Conservation (phyloP, 2,113 vertebrate species). For the Globicephala melas region DNA sequence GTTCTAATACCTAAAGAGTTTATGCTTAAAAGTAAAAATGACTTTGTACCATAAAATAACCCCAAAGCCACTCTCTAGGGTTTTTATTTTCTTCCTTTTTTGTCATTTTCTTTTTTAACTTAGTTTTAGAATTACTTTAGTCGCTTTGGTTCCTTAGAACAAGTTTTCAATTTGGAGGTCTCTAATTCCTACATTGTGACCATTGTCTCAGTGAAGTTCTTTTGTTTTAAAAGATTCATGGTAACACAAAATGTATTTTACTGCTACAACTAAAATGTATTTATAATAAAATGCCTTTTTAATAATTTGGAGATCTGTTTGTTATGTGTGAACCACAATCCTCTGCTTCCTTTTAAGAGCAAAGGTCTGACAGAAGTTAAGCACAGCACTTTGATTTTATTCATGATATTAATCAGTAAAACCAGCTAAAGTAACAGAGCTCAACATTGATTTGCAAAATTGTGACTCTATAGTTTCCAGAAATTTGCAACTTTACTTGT, state of each 20-base stretch:
- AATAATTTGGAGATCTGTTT: constrained; percentile 72
- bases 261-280: constrained; percentile 82
- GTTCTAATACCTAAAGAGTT: constrained; percentile 55
- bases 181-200: constrained; percentile 66
- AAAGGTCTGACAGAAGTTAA: neutral
- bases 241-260: constrained; percentile 82
- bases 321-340: constrained; percentile 32
- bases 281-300: constrained; percentile 82
- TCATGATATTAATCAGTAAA: neutral
- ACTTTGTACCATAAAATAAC: constrained; percentile 61
- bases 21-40: constrained; percentile 60
- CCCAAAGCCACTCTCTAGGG: constrained; percentile 54
- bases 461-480: neutral
- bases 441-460: neutral
- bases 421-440: neutral
- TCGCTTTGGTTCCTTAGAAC: constrained; percentile 56
- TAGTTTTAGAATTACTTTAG: constrained; percentile 59
- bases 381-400: neutral
- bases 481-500: neutral
- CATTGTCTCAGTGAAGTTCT: constrained; percentile 75
- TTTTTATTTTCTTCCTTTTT: neutral
- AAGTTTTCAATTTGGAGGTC: constrained; percentile 58
- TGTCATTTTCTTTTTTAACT: constrained; percentile 30
- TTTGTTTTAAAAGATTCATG: constrained; percentile 80
- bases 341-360: neutral